phyloP scores from a whole-genome alignment of 2,797 vertebrate genomes.

The Discoglossus pictus region DNA sequence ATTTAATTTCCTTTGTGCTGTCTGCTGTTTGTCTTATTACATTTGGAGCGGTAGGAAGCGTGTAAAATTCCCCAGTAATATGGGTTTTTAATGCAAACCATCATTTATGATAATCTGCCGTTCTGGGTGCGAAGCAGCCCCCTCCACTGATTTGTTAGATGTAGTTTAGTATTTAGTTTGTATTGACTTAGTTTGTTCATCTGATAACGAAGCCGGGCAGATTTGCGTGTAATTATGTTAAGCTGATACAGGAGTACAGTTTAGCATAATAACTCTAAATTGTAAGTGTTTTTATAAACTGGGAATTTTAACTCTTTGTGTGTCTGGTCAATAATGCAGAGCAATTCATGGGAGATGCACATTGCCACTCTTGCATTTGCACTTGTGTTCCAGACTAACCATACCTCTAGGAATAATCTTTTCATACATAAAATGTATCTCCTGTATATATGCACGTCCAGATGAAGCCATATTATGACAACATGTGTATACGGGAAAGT shows the following conservation, averaged over 20 bases:
- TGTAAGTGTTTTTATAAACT: slow-evolving; percentile 27
- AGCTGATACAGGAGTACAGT: slow-evolving; percentile 33
- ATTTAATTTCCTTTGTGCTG: slow-evolving; percentile 54
- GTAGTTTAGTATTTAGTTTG: slow-evolving; percentile 21
- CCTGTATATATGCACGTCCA: too few species aligned
- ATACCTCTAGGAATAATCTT: too few species aligned
- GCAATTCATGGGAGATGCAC: too few species aligned
- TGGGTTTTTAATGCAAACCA: slow-evolving; percentile 66
- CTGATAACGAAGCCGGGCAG: background rate
- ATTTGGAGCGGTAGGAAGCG: slow-evolving; percentile 57
- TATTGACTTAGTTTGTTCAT: background rate
- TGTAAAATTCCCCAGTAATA: slow-evolving; percentile 56
- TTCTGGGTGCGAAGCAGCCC: slow-evolving; percentile 49
- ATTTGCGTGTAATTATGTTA: slow-evolving; percentile 13
- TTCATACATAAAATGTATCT: too few species aligned
- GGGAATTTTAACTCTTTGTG: too few species aligned
- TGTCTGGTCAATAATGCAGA: too few species aligned
- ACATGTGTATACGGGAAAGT: too few species aligned
- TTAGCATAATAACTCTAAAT: slow-evolving; percentile 34
- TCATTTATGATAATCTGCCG: slow-evolving; percentile 63
- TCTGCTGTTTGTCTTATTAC: slow-evolving; percentile 54
- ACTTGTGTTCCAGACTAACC: too few species aligned
- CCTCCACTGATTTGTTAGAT: slow-evolving; percentile 45
- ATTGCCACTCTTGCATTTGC: too few species aligned
- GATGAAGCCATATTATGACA: too few species aligned